Conservation (phyloP, 1,140 invertebrate genomes). For the Penaeus vannamei region DNA sequence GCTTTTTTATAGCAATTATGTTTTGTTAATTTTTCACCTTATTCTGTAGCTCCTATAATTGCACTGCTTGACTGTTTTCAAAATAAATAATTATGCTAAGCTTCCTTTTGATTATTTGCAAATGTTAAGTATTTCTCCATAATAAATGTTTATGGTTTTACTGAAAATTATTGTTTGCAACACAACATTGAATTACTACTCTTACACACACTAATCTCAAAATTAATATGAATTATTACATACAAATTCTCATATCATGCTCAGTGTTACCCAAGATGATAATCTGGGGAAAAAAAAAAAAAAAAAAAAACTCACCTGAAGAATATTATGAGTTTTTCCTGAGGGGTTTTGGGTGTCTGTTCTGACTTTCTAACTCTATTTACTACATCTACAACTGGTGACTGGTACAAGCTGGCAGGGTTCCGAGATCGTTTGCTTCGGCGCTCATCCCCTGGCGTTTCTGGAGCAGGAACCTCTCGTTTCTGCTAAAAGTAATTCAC, state of each 20-base stretch:
- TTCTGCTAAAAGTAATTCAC: conserved; percentile 47
- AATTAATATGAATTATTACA: not conserved
- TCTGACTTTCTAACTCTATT: conserved; percentile 78
- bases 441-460: conserved; percentile 61
- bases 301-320: conserved; percentile 70
- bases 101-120: too few relatives aligned
- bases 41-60: too few relatives aligned
- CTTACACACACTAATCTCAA: not conserved
- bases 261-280: not conserved
- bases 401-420: conserved; percentile 85
- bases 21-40: too few relatives aligned
- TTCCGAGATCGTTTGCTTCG: conserved; percentile 75
- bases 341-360: conserved; percentile 76
- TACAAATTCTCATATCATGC: too few relatives aligned
- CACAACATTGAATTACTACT: not conserved
- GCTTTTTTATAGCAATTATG: too few relatives aligned
- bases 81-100: too few relatives aligned
- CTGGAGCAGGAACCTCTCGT: conserved; percentile 49
- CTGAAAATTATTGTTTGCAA: not conserved
- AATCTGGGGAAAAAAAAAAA: too few relatives aligned
- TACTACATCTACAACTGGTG: conserved; percentile 83
- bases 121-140: too few relatives aligned
- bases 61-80: too few relatives aligned
- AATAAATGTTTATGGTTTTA: too few relatives aligned
- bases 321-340: conserved; percentile 83